Evolutionary conservation across 30 jellyfish, hydroid and myxozoan species (phyloP), one percentile per base, ranked within the genome.

Genomic region (Aurelia sp.): DNA sequence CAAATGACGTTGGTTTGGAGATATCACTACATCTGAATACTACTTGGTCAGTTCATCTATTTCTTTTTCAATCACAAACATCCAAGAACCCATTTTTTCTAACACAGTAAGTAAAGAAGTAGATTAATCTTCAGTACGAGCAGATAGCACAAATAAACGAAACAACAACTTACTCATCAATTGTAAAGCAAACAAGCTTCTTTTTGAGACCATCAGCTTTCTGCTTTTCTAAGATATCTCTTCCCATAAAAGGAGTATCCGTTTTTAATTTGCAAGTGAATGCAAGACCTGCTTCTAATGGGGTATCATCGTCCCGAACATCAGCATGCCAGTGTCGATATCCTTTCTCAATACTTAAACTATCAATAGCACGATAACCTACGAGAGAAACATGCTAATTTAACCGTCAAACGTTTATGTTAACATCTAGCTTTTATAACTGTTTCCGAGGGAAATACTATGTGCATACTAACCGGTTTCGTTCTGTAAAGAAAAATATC

Each of bases 281-380:
- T n/a, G 88, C 99, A 30, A 95, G 95, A 11, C 79, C 98, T 2
- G 97, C 97, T 55, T 95, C 99, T 35, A 95, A 71, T 16, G 99
- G 99, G 18, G 98, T 95, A 59, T 95, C 99, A 62, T 89, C 97
- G 70, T 89, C 99, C 11, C 99, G 80, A 50, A 95, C 86, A 51
- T 95, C 99, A 30, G 97, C 97, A 82, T 95, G 99, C 99, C 99
- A 95, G 72, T 95, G 99, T 65, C 99, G 99, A 63, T 95, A 95
- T 1, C 99, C 99, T 72, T 95, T 95, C 71, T 95, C 99, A 68
- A 95, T 95, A 71, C 99, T 95, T 21, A 95, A 84, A 61, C 83
- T 75, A 81, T 95, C 99, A 59, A 95, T 95, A 65, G 99, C 99
- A 9, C 99, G 97, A 55, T 95, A 95, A 21, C 99, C 99, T 91